Conservation (phyloP, 2,888 invertebrate genomes). For the Halocaridina rubra region DNA sequence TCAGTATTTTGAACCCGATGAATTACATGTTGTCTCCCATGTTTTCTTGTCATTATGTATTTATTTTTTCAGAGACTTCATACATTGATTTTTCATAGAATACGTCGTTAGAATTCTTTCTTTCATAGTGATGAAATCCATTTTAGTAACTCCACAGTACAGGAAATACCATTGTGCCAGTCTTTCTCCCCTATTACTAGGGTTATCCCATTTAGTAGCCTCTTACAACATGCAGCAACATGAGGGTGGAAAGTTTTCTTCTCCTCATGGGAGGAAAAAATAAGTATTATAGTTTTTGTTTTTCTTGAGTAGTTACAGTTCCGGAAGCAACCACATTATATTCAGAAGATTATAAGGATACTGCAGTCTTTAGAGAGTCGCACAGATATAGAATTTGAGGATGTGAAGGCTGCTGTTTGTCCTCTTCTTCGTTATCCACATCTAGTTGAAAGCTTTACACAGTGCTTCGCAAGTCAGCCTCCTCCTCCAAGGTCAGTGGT, state of each 20-base stretch:
- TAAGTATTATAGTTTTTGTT: not conserved
- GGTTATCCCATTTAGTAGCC: no score
- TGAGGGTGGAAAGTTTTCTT: not conserved
- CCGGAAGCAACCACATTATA: constrained; percentile 43
- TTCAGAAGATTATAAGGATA: constrained; percentile 45
- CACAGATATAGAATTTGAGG: constrained; percentile 2
- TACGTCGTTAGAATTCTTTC: no score
- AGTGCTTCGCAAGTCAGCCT: constrained; percentile 42
- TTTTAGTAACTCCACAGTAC: no score
- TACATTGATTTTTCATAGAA: no score
- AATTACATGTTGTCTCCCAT: not conserved
- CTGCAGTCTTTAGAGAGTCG: constrained; percentile 27
- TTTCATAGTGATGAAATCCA: no score
- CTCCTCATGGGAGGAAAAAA: not conserved
- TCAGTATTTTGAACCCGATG: not conserved
- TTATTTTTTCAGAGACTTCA: not conserved
- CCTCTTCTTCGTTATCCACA: constrained; percentile 48
- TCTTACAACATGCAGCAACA: no score
- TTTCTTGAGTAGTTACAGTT: constrained; percentile 36
- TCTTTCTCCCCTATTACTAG: no score
- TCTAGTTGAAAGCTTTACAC: constrained; percentile 42
- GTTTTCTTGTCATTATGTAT: not conserved
- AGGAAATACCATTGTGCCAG: no score
- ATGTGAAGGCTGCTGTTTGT: constrained; percentile 36
- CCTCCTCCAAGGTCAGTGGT: constrained; percentile 46